Percentiles rank a stretch among this genome's conserved stretches.
Conservation (phyloP, 1,140 invertebrate genomes). For the Thalassaphorura encarpata region DNA sequence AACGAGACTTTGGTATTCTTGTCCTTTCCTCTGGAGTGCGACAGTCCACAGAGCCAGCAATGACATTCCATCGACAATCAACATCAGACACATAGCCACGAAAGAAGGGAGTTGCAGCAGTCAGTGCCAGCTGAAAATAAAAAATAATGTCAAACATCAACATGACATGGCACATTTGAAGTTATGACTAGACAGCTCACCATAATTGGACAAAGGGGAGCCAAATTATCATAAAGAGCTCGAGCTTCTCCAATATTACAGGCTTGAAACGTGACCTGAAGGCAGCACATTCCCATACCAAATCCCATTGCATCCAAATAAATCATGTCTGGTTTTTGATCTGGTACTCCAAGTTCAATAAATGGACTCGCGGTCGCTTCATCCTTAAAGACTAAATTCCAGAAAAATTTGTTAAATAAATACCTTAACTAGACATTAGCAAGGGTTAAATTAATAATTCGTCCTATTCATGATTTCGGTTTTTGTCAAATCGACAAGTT, state of each 20-base stretch:
- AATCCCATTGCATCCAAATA: conserved; percentile 99
- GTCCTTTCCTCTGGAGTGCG: conserved; percentile 87
- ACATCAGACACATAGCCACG: conserved; percentile 86
- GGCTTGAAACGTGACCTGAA: conserved; percentile 93
- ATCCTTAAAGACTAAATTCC: conserved; percentile 73
- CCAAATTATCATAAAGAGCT: conserved; percentile 92
- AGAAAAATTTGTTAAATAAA: not conserved
- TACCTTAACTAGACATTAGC: not conserved
- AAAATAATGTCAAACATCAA: conserved; percentile 13
- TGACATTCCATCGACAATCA: conserved; percentile 95
- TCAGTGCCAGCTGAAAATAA: conserved; percentile 69
- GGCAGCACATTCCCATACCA: conserved; percentile 97
- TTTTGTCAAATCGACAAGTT: too few species aligned
- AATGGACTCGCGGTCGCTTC: conserved; percentile 62
- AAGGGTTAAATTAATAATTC: too few species aligned
- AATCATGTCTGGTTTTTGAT: conserved; percentile 62
- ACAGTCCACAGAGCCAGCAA: conserved; percentile 90
- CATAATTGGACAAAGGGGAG: conserved; percentile 95
- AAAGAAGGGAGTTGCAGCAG: conserved; percentile 90
- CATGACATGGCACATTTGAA: not conserved
- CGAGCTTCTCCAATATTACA: conserved; percentile 94
- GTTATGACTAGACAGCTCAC: conserved; percentile 43
- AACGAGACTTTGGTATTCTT: conserved; percentile 89
- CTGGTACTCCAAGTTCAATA: conserved; percentile 49
- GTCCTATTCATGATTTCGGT: not conserved